Base-by-base conservation (phyloP, 2,113 vertebrate genomes). In the Leptosomus discolor region DNA sequence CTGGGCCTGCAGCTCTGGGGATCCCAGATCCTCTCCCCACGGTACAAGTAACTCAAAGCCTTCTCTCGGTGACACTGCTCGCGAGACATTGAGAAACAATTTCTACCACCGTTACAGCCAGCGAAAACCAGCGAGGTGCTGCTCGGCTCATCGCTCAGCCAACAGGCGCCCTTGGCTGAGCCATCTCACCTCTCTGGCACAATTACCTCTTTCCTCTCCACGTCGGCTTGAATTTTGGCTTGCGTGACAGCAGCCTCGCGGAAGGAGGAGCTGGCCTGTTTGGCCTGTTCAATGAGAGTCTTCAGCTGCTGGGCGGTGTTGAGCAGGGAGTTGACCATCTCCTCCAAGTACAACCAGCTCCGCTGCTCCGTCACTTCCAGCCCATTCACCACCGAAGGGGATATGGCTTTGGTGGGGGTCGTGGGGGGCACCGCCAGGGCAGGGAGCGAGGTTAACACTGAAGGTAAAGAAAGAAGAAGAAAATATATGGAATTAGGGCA, bases 221-320 rank as follows among this genome's bases (percentile, higher is more conserved):
- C 93, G 1, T 98, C 98, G 4, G 97, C 98, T 58, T 98, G 98
- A 8, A 94, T 95, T 88, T 98, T 98, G 36, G 98, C 98, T 54
- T 98, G 98, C 0, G 96, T 97, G 32, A 89, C 93, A 0, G 98
- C 97, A 0, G 94, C 96, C 88, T 98, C 97, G 0, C 98, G 96
- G 96, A 97, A 98, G 54, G 97, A 97, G 76, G 98, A 97, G 96
- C 98, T 98, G 95, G 98, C 98, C 90, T 98, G 98, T 70, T 99
- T 99, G 90, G 99, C 99, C 94, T 99, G 99, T 48, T 99, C 99
- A 2, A 99, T 99, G 54, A 99, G 95, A 1, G 96, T 97, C 97
- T 99, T 99, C 89, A 99, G 98, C 95, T 99, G 99, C 98, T 99
- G 99, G 1, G 99, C 99, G 0, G 99, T 99, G 98, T 17, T 98